These are phyloP conservation scores for Synanthedon tipuliformis DNA, from an alignment of 2,888 invertebrate genomes.

Conservation along the genomic window DNA sequence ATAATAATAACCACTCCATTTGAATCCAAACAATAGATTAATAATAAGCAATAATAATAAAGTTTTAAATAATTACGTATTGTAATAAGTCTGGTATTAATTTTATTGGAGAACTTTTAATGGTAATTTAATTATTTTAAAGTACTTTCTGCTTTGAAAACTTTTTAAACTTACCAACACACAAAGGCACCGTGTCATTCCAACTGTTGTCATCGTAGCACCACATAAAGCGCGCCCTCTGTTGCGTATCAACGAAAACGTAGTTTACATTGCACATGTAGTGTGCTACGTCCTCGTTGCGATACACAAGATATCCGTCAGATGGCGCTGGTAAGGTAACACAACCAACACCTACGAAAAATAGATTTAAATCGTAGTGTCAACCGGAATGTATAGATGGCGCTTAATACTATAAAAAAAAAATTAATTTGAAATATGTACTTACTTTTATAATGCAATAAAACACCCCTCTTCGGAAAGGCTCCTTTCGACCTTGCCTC, in stretches of 20 bases:
- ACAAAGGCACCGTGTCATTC: conserved; percentile 73
- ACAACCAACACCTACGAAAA: conserved; percentile 74
- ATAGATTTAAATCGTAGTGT: background rate
- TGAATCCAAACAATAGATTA: too few species aligned
- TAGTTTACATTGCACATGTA: conserved; percentile 77
- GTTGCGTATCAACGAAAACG: conserved; percentile 76
- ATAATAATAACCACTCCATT: too few species aligned
- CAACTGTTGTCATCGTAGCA: conserved; percentile 76
- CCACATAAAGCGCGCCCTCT: conserved; percentile 70
- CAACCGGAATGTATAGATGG: conserved; percentile 6
- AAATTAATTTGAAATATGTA: background rate
- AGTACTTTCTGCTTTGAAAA: background rate
- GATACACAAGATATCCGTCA: conserved; percentile 76
- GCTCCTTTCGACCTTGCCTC: conserved; percentile 59
- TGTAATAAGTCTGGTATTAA: background rate
- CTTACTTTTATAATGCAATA: conserved; percentile 75
- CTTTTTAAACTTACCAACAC: conserved; percentile 69
- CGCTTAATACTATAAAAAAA: background rate
- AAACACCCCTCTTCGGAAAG: conserved; percentile 73
- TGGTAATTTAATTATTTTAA: background rate
- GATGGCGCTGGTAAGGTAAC: conserved; percentile 73
- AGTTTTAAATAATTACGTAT: background rate
- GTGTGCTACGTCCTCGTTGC: conserved; percentile 73
- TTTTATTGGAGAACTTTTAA: too few species aligned
- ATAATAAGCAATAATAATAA: too few species aligned